Evolutionary conservation across 2,113 vertebrate species (phyloP), one percentile per base, ranked within the genome.

Genomic region (Caracal caracal): DNA sequence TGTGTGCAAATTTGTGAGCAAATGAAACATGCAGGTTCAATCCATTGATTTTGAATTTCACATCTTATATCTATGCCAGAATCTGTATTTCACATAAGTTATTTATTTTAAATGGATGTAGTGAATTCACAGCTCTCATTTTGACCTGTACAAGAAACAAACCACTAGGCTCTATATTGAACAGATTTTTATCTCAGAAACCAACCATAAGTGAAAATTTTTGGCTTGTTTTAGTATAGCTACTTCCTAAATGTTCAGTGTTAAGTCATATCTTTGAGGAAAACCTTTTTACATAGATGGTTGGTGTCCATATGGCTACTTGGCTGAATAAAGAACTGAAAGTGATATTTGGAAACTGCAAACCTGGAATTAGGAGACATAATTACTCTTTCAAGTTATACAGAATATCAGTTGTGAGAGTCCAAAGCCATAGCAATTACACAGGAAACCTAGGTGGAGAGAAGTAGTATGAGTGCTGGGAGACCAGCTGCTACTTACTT

Each of bases 1-100:
- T 92, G 91, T 98, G 53, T 94, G 20, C 94, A 86, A 76, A 92
- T 93, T 97, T 91, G 96, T 95, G 97, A 97, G 83, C 97, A 98
- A 97, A 98, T 75, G 70, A 94, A 98, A 93, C 43, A 53, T 96
- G 97, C 96, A 97, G 92, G 94, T 98, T 98, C 96, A 97, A 85
- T 96, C 97, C 56, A 87, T 90, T 97, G 88, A 95, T 96, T 94
- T 88, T 96, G 51, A 95, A 96, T 96, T 96, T 96, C 70, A 83
- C 61, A 80, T 92, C 70, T 85, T 88, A 53, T 85, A 93, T 93
- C 71, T 95, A 86, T 97, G 93, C 94, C 79, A 88, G 96, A 96
- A 95, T 97, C 93, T 95, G 71, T 96, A 83, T 96, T 96, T 97
- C 94, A 53, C 84, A 37, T 95, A 93, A 92, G 33, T 97, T 97